Conservation (phyloP, 2,888 invertebrate genomes). For the Panzeria rudis region DNA sequence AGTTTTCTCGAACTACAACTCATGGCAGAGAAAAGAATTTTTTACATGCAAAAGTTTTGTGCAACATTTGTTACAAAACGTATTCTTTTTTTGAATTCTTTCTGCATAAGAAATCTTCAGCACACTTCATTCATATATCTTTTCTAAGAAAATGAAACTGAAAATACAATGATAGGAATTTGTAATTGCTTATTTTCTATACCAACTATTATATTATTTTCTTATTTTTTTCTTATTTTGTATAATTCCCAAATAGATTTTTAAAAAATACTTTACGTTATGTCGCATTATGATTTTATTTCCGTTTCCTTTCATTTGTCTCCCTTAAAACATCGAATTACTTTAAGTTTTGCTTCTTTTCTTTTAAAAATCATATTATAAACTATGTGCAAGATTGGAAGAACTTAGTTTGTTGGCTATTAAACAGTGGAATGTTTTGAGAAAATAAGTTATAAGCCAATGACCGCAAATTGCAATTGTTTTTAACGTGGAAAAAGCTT, state of each 20-base stretch:
- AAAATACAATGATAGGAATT: constrained; percentile 11
- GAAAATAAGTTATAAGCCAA: background rate
- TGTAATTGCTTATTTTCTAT: constrained; percentile 58
- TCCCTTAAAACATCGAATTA: constrained; percentile 43
- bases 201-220: background rate
- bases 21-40: background rate
- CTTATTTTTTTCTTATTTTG: constrained; percentile 18
- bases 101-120: constrained; percentile 9
- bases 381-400: constrained; percentile 55
- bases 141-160: constrained; percentile 29
- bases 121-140: constrained; percentile 15
- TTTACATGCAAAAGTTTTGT: constrained; percentile 30
- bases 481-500: too few species aligned
- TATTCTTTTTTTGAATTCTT: constrained; percentile 39
- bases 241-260: constrained; percentile 47
- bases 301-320: constrained; percentile 64
- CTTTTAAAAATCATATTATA: constrained; percentile 59
- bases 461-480: too few species aligned
- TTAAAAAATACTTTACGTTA: constrained; percentile 60
- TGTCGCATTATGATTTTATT: constrained; percentile 69
- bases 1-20: constrained; percentile 3
- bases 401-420: constrained; percentile 42
- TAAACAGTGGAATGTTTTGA: constrained; percentile 20
- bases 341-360: constrained; percentile 43
- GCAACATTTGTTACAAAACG: constrained; percentile 63